phyloP scores from a whole-genome alignment of 2,888 invertebrate genomes.

The Thysanoteuthis rhombus region DNA sequence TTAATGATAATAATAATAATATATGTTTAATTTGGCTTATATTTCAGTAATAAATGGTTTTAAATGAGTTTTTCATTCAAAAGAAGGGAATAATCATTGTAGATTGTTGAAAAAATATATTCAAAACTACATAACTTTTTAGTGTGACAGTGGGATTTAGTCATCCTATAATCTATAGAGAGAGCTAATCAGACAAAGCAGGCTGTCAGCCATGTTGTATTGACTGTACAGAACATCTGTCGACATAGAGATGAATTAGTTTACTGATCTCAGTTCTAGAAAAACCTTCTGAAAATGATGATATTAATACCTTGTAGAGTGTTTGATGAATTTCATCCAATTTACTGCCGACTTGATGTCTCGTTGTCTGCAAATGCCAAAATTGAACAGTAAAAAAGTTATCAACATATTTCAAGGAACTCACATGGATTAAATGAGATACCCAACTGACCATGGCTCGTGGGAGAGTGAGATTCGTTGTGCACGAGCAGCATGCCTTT shows the following conservation, averaged over 20 bases:
- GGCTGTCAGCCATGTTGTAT: background rate
- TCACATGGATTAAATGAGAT: background rate
- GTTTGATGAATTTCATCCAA: background rate
- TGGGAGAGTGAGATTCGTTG: background rate
- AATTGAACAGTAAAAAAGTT: background rate
- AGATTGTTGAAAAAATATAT: background rate
- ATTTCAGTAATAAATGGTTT: too few species aligned
- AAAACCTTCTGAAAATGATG: background rate
- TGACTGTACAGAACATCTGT: background rate
- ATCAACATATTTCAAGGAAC: background rate
- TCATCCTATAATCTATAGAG: background rate
- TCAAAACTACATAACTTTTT: background rate
- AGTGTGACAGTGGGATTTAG: background rate
- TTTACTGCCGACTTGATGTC: background rate
- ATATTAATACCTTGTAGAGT: background rate
- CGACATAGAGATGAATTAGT: background rate
- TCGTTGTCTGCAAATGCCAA: background rate
- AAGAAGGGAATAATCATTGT: background rate
- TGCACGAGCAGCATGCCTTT: background rate
- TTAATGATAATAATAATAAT: too few species aligned
- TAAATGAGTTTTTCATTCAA: background rate
- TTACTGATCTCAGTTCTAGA: background rate
- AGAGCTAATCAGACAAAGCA: background rate
- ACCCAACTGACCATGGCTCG: background rate
- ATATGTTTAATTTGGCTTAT: too few species aligned